Percentiles rank a stretch among this genome's conserved stretches.
These are phyloP conservation scores for Sclerodermus sp. DNA, from an alignment of 2,888 invertebrate species.

Conservation along the genomic window DNA sequence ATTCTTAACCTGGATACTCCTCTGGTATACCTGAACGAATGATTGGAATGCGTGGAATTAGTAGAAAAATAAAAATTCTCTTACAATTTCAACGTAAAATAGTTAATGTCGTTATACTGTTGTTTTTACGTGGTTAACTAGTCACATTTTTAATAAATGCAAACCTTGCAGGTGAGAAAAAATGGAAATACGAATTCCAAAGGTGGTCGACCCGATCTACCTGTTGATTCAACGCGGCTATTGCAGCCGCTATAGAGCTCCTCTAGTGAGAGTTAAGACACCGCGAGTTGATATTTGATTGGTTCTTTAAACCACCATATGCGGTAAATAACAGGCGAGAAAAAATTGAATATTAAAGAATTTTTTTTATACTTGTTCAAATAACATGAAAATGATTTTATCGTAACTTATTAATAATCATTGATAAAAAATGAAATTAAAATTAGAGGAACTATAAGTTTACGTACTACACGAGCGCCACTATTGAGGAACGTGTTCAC, in stretches of 20 bases:
- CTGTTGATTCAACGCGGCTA: conserved; percentile 6
- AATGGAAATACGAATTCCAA: conserved; percentile 1
- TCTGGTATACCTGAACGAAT: conserved; percentile 35
- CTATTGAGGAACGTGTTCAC: conserved; percentile 2
- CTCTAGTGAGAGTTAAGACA: neutral
- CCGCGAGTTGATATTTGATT: too few species aligned
- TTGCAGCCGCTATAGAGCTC: neutral
- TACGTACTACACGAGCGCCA: neutral
- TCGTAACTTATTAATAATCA: too few species aligned
- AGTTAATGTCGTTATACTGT: too few species aligned
- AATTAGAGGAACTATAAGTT: neutral
- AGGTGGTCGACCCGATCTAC: conserved; percentile 4
- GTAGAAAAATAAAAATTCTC: neutral
- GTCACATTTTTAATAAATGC: neutral
- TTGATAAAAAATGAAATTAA: neutral
- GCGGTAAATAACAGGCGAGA: too few species aligned
- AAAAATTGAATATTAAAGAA: too few species aligned
- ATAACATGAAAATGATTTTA: too few species aligned
- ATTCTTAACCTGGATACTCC: conserved; percentile 43
- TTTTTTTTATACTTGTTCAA: too few species aligned
- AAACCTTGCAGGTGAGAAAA: neutral
- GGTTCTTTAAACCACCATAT: too few species aligned
- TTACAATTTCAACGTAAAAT: neutral
- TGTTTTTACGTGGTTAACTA: neutral
- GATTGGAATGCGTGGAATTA: conserved; percentile 29